Evolutionary conservation across 2,113 vertebrate species (phyloP).

Genomic region (Scatophagus argus): DNA sequence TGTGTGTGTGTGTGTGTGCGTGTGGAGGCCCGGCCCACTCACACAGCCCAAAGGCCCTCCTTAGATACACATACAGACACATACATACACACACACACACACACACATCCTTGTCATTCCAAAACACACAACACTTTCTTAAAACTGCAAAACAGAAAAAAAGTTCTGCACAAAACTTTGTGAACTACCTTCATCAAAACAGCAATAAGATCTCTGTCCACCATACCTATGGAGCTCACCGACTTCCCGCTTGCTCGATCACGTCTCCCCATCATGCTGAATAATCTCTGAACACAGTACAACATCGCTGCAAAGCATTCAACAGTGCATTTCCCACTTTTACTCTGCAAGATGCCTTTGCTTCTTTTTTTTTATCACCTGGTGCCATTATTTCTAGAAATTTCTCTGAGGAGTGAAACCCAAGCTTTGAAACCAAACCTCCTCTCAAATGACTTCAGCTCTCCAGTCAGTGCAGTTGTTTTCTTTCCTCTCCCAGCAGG

Average conservation of each 20-base stretch:
- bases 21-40: constrained; percentile 84
- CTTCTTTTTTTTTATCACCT: background rate
- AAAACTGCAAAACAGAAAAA: constrained; percentile 74
- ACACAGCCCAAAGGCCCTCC: constrained; percentile 81
- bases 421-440: constrained; percentile 46
- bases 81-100: constrained; percentile 51
- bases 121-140: constrained; percentile 80
- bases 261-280: constrained; percentile 2
- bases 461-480: constrained; percentile 54
- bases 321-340: constrained; percentile 11
- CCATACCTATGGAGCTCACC: constrained; percentile 20
- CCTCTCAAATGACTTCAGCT: constrained; percentile 38
- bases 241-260: background rate
- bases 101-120: constrained; percentile 80
- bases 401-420: constrained; percentile 48
- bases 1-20: constrained; percentile 48
- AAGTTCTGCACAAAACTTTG: constrained; percentile 74
- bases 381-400: constrained; percentile 40
- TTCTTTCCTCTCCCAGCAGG: constrained; percentile 78
- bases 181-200: constrained; percentile 67
- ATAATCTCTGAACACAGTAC: background rate
- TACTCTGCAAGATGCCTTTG: background rate
- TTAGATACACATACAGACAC: constrained; percentile 60
- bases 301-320: constrained; percentile 6
- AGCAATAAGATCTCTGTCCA: constrained; percentile 53